phyloP scores from a whole-genome alignment of 2,797 vertebrate genomes.

The Odontamblyopus lacepedii region DNA sequence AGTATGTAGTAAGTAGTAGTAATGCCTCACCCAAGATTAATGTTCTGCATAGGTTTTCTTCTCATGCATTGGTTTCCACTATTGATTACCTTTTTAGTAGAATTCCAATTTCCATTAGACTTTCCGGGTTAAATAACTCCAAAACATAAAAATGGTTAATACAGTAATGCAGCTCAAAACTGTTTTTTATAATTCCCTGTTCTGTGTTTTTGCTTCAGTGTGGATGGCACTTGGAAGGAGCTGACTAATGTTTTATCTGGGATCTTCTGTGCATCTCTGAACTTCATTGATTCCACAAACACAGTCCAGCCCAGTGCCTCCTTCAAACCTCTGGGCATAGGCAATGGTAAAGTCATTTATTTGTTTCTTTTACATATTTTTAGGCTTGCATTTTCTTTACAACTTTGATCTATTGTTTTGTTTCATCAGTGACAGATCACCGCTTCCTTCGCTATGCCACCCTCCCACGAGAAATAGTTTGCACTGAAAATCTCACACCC shows the following conservation, averaged over 20 bases:
- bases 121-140: not conserved
- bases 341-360: conserved; percentile 86
- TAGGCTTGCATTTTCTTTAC: not conserved
- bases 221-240: conserved; percentile 93
- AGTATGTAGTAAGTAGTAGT: not conserved
- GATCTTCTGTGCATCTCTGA: conserved; percentile 97
- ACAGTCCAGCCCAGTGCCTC: conserved; percentile 93
- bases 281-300: conserved; percentile 98
- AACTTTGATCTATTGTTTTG: conserved; percentile 14
- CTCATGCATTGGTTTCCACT: no score
- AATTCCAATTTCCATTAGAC: no score
- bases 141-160: not conserved
- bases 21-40: not conserved
- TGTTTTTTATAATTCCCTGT: no score
- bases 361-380: conserved; percentile 11
- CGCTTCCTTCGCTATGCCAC: conserved; percentile 90
- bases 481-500: conserved; percentile 97
- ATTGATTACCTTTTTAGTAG: no score
- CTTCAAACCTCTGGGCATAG: conserved; percentile 92
- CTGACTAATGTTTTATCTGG: conserved; percentile 95
- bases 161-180: no score
- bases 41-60: no score
- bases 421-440: conserved; percentile 85
- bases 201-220: conserved; percentile 63
- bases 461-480: conserved; percentile 93